These are phyloP conservation scores for Sardinella longiceps DNA, from an alignment of 2,797 vertebrate genomes.

Conservation along the genomic window DNA sequence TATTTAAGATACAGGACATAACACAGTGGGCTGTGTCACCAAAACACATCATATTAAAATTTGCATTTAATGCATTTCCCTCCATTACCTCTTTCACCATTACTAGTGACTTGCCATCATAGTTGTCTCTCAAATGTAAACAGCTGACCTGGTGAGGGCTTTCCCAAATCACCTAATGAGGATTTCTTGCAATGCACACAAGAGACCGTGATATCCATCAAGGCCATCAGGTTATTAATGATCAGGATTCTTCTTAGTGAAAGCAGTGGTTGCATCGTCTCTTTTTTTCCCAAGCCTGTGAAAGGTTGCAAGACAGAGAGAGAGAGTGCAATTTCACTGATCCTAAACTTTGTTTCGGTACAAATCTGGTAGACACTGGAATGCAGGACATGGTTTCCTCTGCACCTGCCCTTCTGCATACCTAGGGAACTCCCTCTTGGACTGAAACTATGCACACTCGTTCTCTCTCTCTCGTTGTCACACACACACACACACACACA, in stretches of 20 bases:
- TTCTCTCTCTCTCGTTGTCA: too few relatives aligned
- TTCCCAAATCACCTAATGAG: not conserved
- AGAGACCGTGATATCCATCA: too few relatives aligned
- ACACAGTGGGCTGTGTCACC: too few relatives aligned
- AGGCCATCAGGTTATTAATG: not conserved
- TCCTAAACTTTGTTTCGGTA: constrained; percentile 4
- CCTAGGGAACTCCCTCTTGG: constrained; percentile 8
- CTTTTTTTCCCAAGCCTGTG: not conserved
- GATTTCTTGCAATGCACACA: not conserved
- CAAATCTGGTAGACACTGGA: not conserved
- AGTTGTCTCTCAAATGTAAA: not conserved
- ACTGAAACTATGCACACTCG: constrained; percentile 8
- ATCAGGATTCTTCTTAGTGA: not conserved
- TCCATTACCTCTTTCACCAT: not conserved
- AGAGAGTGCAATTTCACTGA: not conserved
- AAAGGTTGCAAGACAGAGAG: not conserved
- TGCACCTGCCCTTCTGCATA: constrained; percentile 12
- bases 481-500: constrained; percentile 3
- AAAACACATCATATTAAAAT: not conserved
- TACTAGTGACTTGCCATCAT: not conserved
- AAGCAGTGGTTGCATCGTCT: not conserved
- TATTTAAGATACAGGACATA: not conserved
- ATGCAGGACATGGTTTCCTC: not conserved
- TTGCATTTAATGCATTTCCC: not conserved
- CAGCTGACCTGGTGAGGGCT: not conserved